Evolutionary conservation across 2,888 invertebrate species (phyloP).

Genomic region (Troglohyphantes excavatus): DNA sequence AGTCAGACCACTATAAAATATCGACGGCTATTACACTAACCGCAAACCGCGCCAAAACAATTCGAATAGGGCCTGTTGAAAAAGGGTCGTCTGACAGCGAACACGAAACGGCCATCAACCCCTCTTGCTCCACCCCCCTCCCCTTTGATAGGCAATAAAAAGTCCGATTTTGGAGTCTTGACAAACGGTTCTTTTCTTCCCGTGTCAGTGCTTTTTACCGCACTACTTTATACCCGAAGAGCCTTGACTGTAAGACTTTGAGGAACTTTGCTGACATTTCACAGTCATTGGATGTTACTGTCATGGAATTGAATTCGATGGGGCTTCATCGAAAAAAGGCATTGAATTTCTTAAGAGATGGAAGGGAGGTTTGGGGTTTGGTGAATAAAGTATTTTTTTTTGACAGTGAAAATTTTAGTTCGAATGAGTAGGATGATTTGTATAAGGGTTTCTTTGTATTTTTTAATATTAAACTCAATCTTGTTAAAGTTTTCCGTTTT

Average conservation of each 20-base stretch:
- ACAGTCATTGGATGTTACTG: slow-evolving; percentile 7
- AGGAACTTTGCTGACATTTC: slow-evolving; percentile 26
- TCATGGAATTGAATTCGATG: slow-evolving; percentile 11
- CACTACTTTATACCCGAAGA: slow-evolving; percentile 8
- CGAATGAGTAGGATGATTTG: too few relatives aligned
- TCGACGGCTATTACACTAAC: slow-evolving; percentile 62
- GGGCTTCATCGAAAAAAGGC: background rate
- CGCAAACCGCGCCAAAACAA: slow-evolving; percentile 70
- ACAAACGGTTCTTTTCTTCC: slow-evolving; percentile 56
- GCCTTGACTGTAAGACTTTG: slow-evolving; percentile 15
- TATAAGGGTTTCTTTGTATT: too few relatives aligned
- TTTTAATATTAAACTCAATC: too few relatives aligned
- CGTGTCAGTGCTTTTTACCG: slow-evolving; percentile 29
- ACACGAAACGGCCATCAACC: slow-evolving; percentile 72
- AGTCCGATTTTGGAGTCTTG: slow-evolving; percentile 57
- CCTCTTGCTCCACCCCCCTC: slow-evolving; percentile 22
- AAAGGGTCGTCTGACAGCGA: slow-evolving; percentile 64
- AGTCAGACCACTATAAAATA: slow-evolving; percentile 47
- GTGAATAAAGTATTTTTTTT: too few relatives aligned
- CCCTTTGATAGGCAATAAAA: slow-evolving; percentile 47
- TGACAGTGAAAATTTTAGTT: too few relatives aligned
- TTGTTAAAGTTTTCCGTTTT: too few relatives aligned
- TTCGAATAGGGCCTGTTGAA: slow-evolving; percentile 63
- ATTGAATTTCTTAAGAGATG: background rate
- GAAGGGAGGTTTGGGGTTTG: background rate